Percentiles rank a stretch among this genome's conserved stretches.
Evolutionary conservation across 2,888 invertebrate genomes (phyloP).

Genomic region (Eurytoma californica): DNA sequence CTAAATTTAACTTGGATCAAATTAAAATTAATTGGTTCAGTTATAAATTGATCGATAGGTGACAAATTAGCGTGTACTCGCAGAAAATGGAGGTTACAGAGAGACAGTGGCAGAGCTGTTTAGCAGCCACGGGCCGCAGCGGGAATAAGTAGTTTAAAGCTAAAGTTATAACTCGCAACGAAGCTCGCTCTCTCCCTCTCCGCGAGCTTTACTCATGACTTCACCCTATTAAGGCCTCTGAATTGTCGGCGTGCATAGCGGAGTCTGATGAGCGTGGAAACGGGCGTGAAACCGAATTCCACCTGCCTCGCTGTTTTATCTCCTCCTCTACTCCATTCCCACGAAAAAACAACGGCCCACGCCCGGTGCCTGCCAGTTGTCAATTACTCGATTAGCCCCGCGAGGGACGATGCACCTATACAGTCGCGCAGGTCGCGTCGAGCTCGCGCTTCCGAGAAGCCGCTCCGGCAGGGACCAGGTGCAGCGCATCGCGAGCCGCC

Average conservation of each 20-base stretch:
- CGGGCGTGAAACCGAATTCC: neutral
- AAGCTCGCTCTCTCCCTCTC: neutral
- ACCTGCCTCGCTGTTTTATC: no score
- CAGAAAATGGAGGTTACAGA: neutral
- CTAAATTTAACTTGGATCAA: neutral
- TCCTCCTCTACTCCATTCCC: no score
- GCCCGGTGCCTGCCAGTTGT: no score
- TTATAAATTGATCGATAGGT: no score
- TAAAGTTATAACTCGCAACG: neutral
- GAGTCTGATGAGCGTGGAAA: conserved; percentile 16
- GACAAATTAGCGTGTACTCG: no score
- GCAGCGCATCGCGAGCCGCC: no score
- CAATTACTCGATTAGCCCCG: no score
- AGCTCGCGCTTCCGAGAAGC: no score
- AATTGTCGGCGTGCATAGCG: conserved; percentile 14
- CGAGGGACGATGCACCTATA: no score
- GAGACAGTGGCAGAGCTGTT: neutral
- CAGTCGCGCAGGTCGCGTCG: no score
- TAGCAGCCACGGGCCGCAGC: neutral
- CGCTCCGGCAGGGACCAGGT: no score
- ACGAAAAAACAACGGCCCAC: no score
- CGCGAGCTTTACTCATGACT: conserved; percentile 20
- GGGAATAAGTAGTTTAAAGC: neutral
- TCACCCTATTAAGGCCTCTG: conserved; percentile 29
- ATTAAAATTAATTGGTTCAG: neutral